phyloP scores from a whole-genome alignment of 2,113 vertebrate genomes.

The Collichthys lucidus region DNA sequence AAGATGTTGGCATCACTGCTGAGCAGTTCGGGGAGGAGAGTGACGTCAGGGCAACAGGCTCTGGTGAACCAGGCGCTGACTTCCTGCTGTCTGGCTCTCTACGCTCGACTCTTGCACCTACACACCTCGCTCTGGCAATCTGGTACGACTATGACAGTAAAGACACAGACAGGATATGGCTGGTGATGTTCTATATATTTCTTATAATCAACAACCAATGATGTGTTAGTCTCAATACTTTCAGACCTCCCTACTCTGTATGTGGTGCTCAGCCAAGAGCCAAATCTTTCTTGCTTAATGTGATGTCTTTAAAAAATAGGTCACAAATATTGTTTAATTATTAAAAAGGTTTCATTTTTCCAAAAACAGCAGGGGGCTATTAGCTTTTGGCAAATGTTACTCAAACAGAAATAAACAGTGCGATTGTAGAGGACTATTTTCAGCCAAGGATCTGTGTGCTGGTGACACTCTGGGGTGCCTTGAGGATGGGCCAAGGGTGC shows the following conservation, averaged over 20 bases:
- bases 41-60: slow-evolving; percentile 87
- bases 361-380: neutral
- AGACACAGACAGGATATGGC: neutral
- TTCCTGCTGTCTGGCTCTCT: slow-evolving; percentile 79
- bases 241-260: neutral
- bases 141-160: slow-evolving; percentile 61
- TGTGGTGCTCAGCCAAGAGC: neutral
- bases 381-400: neutral
- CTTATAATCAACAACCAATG: neutral
- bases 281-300: neutral
- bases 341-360: neutral
- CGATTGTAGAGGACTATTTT: neutral
- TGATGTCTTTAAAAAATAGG: neutral
- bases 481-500: neutral
- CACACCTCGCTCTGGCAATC: slow-evolving; percentile 74
- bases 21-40: slow-evolving; percentile 74
- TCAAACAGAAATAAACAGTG: neutral
- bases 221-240: neutral
- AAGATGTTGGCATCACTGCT: slow-evolving; percentile 78
- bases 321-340: neutral
- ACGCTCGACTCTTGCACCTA: slow-evolving; percentile 69
- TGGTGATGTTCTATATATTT: neutral
- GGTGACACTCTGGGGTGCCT: neutral
- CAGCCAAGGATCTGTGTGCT: neutral
- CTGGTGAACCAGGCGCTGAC: slow-evolving; percentile 83